Evolutionary conservation across 2,797 vertebrate genomes (phyloP).

Genomic region (Microtus agrestis): DNA sequence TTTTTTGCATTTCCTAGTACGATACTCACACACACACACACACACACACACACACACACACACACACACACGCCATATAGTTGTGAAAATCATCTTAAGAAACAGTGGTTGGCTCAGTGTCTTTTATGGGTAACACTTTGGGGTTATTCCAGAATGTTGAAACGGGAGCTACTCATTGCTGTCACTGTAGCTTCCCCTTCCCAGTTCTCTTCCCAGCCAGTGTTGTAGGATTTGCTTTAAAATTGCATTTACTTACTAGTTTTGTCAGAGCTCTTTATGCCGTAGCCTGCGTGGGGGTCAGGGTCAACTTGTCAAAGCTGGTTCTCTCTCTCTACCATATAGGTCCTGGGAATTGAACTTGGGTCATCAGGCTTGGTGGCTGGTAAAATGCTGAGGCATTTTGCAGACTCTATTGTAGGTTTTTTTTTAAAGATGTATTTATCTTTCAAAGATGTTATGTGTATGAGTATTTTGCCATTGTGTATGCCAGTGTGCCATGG

Average conservation of each 20-base stretch:
- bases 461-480: neutral
- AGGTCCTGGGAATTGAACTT: neutral
- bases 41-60: neutral
- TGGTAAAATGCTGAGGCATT: neutral
- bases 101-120: constrained; percentile 55
- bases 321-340: neutral
- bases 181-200: neutral
- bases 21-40: neutral
- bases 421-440: neutral
- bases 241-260: neutral
- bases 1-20: constrained; percentile 73
- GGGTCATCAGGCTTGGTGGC: too few species aligned
- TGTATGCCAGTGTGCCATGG: neutral
- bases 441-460: neutral
- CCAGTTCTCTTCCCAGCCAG: neutral
- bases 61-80: too few species aligned
- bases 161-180: constrained; percentile 18
- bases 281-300: neutral
- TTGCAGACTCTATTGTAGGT: neutral
- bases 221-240: neutral
- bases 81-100: constrained; percentile 74
- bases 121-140: neutral
- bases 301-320: neutral
- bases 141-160: constrained; percentile 59
- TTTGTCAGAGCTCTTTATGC: neutral